These are phyloP conservation scores for Neoitamus cyanurus DNA, from an alignment of 2,888 invertebrate species.

Conservation along the genomic window DNA sequence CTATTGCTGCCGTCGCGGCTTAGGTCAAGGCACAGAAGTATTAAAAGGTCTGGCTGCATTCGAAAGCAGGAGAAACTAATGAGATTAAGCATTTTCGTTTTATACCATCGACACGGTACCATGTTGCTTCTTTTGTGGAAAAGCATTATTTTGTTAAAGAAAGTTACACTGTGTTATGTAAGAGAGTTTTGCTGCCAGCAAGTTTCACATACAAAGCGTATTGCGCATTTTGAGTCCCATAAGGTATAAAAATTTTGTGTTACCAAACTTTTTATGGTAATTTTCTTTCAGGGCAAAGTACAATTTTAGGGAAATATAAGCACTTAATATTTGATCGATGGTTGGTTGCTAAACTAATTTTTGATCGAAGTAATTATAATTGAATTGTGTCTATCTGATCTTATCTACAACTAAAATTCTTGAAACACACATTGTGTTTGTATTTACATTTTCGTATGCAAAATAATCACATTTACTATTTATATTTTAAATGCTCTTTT, in stretches of 20 bases:
- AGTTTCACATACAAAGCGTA: background rate
- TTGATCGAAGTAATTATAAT: too few species aligned
- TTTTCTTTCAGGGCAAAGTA: background rate
- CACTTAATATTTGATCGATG: too few species aligned
- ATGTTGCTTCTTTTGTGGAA: background rate
- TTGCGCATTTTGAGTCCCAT: background rate
- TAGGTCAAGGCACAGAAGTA: background rate
- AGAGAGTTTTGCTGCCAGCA: background rate
- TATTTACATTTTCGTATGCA: too few species aligned
- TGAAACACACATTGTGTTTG: too few species aligned
- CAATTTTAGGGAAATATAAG: too few species aligned
- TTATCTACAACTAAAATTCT: too few species aligned
- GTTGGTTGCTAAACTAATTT: too few species aligned
- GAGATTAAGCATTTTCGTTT: background rate
- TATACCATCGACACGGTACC: background rate
- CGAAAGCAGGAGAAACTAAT: background rate
- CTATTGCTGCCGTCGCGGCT: background rate
- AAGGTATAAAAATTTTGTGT: background rate
- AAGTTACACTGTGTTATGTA: background rate
- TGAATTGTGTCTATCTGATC: too few species aligned
- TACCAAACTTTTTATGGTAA: background rate
- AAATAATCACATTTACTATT: too few species aligned
- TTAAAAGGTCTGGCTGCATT: background rate
- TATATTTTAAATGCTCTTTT: too few species aligned
- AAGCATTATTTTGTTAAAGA: background rate